Percentiles rank a stretch among this genome's conserved stretches.
phyloP scores from a whole-genome alignment of 2,888 invertebrate genomes.

The Rhagonycha fulva region DNA sequence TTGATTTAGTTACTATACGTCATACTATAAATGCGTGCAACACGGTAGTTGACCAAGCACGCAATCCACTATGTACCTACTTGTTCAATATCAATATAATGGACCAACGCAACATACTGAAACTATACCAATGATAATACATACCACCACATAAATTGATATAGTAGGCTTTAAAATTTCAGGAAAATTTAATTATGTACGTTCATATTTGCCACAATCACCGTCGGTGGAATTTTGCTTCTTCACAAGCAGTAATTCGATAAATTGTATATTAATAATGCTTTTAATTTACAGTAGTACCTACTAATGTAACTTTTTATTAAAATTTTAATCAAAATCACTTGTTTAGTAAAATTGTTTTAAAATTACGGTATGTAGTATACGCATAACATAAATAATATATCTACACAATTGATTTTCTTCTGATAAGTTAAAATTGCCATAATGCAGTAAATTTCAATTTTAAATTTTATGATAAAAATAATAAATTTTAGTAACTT shows the following conservation, averaged over 20 bases:
- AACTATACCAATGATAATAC: not conserved
- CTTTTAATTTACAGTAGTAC: not conserved
- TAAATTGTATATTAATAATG: not conserved
- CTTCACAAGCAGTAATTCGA: not conserved
- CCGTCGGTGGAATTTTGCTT: not conserved
- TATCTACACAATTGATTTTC: too few species aligned
- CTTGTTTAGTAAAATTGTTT: too few species aligned
- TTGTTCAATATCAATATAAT: constrained; percentile 14
- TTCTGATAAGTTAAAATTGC: not conserved
- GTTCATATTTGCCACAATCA: not conserved
- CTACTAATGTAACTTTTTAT: not conserved
- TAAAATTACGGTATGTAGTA: too few species aligned
- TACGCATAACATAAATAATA: too few species aligned
- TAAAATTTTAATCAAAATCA: not conserved
- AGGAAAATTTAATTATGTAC: not conserved
- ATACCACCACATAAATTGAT: not conserved
- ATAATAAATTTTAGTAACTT: not conserved
- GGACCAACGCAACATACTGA: constrained; percentile 7
- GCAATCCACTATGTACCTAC: constrained; percentile 24
- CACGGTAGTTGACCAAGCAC: constrained; percentile 28
- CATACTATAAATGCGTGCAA: constrained; percentile 34
- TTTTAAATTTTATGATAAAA: too few species aligned
- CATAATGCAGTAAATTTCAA: not conserved
- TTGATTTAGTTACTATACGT: constrained; percentile 24
- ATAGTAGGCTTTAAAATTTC: not conserved